Base-by-base conservation (phyloP, 1,140 invertebrate genomes). In the Ceratina japonica region DNA sequence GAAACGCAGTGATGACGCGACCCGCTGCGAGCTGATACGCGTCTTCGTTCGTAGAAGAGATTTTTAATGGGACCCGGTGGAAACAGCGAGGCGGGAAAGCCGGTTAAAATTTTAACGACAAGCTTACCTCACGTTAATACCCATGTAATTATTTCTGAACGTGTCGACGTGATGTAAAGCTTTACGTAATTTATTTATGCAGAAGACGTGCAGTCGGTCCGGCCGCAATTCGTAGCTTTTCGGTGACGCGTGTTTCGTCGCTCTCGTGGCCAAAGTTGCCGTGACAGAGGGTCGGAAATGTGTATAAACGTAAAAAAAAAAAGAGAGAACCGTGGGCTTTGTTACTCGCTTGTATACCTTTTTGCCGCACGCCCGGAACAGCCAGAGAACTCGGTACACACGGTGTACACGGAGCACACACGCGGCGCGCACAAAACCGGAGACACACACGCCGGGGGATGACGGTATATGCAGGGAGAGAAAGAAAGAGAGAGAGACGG, bases 251-350 rank as follows among this genome's bases (percentile, higher is more conserved):
- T 72, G 75, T 62, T 72, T 64, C 59, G 59, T 44, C 51, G 59
- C 27, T n/a, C 12, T 20, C 16, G 18, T 16, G 66, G 22, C 22
- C 0, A 16, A 49, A 49, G 5, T 12, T 12, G 16, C 10, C 22
- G 37, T 44, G 24, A 16, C n/a, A 44, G 59, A 70, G 75, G 69
- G 58, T 16, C 31, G 69, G 61, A 78, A 66, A 58, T 52, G 62
- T 66, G 71, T 37, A 74, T 74, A 79, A 79, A 79, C 52, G 76
- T 37, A 74, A 74, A 79, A 77, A 72, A 16, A 24, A 63, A 27
- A 37, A 52, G 44, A 71, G 44, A 72, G 22, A 78, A 22, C 15
- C n/a, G 31, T 13, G 27, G 71, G 77, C 77, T 79, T 79, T 79
- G 77, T 73, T 58, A 66, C 37, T 66, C 58, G 75, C 59, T 74